Evolutionary conservation across 2,888 invertebrate species (phyloP).

Genomic region (Cerceris rybyensis): DNA sequence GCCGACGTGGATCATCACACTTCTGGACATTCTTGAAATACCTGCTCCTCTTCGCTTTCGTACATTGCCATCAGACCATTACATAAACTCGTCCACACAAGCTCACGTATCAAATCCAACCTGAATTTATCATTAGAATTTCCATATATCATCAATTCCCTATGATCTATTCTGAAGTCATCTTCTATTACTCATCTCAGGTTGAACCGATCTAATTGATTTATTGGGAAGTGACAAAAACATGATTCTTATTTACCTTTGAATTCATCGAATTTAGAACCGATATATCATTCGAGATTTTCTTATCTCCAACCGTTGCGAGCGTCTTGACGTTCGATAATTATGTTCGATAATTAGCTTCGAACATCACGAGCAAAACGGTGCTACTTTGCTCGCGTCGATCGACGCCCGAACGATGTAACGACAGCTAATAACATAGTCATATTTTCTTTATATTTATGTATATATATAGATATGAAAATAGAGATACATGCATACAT

Average conservation of each 20-base stretch:
- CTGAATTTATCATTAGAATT: not conserved
- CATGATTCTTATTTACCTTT: no score
- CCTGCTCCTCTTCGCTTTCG: slow-evolving; percentile 15
- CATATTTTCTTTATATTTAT: slow-evolving; percentile 33
- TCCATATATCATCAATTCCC: not conserved
- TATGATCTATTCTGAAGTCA: not conserved
- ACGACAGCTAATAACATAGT: slow-evolving; percentile 53
- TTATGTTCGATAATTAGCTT: slow-evolving; percentile 23
- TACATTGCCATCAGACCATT: slow-evolving; percentile 3
- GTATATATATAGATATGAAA: not conserved
- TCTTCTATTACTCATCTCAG: no score
- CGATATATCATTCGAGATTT: no score
- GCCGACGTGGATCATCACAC: slow-evolving; percentile 45
- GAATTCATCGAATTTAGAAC: no score
- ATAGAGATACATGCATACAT: no score
- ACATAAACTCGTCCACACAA: not conserved
- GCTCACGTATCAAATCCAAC: not conserved
- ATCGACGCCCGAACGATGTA: slow-evolving; percentile 18
- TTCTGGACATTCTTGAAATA: slow-evolving; percentile 46
- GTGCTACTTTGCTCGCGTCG: not conserved
- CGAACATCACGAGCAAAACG: slow-evolving; percentile 10
- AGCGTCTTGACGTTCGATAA: not conserved
- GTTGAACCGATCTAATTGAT: no score
- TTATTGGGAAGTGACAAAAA: no score
- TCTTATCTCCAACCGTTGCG: not conserved